A percentile compares a stretch with the other conserved stretches of the same genome.
Conservation (phyloP, 2,113 vertebrate species). For the Ptyas mucosa region DNA sequence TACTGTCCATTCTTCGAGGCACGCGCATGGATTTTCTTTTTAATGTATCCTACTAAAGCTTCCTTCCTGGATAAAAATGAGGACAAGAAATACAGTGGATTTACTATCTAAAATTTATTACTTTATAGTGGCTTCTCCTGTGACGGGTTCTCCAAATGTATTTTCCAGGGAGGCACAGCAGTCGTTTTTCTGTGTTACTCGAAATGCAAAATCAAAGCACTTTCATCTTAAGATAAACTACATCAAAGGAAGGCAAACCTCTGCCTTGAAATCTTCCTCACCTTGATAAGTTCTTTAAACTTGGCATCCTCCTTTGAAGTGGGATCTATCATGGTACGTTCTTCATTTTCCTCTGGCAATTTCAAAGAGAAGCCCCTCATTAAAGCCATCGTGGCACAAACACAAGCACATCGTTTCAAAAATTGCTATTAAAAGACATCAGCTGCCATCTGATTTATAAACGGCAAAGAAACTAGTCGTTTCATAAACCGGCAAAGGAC, state of each 20-base stretch:
- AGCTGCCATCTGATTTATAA: constrained; percentile 3
- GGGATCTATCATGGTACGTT: constrained; percentile 91
- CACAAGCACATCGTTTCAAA: background rate
- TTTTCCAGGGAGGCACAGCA: background rate
- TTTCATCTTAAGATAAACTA: background rate
- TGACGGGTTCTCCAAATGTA: background rate
- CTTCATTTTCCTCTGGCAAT: constrained; percentile 91
- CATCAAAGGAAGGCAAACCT: background rate
- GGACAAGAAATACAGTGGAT: background rate
- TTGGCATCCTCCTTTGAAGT: constrained; percentile 85
- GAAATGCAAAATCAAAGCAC: background rate
- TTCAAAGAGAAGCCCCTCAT: constrained; percentile 19
- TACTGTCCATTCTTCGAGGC: background rate
- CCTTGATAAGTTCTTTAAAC: constrained; percentile 94
- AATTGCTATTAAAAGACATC: fast-evolving
- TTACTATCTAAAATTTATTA: background rate
- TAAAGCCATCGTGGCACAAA: background rate
- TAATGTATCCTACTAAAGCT: background rate
- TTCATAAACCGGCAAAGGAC: background rate
- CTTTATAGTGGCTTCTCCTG: background rate
- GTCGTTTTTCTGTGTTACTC: background rate
- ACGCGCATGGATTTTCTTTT: background rate
- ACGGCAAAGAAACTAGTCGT: background rate
- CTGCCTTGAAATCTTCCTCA: constrained; percentile 39
- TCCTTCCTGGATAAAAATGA: background rate